Conservation (phyloP, 2,888 invertebrate species). For the Caenorhabditis drosophilae region DNA sequence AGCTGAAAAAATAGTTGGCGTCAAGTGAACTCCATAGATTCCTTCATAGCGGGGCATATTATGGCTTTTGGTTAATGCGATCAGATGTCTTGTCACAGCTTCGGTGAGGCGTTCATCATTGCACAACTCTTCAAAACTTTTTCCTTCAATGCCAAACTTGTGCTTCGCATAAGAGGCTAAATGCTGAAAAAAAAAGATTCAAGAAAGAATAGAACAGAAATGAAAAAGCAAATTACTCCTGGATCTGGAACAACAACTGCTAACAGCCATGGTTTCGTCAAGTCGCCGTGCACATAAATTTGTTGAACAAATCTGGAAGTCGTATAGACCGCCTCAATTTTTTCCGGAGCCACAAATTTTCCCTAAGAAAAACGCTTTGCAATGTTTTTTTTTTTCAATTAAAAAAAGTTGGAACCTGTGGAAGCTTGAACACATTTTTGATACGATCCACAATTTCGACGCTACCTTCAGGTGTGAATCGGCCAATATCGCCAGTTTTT, state of each 20-base stretch:
- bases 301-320: slow-evolving; percentile 30
- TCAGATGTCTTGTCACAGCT: slow-evolving; percentile 16
- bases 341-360: slow-evolving; percentile 37
- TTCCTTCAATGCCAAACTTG: slow-evolving; percentile 19
- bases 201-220: not conserved
- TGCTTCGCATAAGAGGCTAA: slow-evolving; percentile 15
- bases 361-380: too few species aligned
- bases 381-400: too few species aligned
- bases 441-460: slow-evolving; percentile 56
- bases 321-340: slow-evolving; percentile 26
- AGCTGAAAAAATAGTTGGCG: slow-evolving; percentile 15
- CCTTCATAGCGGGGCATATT: slow-evolving; percentile 27
- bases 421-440: slow-evolving; percentile 59
- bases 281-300: slow-evolving; percentile 35
- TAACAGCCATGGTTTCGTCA: slow-evolving; percentile 26
- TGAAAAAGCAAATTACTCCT: slow-evolving; percentile 4
- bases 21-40: slow-evolving; percentile 22
- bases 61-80: slow-evolving; percentile 16
- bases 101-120: slow-evolving; percentile 10
- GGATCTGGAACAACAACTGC: slow-evolving; percentile 32
- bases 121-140: slow-evolving; percentile 28
- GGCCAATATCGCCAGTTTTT: slow-evolving; percentile 61
- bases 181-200: slow-evolving; percentile 6
- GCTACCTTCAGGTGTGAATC: slow-evolving; percentile 54
- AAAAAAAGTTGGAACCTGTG: too few species aligned